phyloP scores from a whole-genome alignment of 1,140 invertebrate genomes.

The Adoxophyes honmai region DNA sequence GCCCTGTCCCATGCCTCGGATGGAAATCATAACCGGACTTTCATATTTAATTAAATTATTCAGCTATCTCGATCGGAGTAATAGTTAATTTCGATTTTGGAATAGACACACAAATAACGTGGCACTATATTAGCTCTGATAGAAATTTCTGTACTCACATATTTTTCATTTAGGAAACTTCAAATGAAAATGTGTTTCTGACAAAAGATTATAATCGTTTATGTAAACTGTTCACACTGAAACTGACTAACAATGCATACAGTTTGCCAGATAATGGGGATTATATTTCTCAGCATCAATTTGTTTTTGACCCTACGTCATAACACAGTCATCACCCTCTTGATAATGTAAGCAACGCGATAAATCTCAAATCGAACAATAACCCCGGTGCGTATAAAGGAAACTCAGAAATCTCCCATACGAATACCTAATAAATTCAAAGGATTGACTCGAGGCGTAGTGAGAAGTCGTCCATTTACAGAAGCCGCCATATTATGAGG shows the following conservation, averaged over 20 bases:
- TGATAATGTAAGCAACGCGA: slow-evolving; percentile 30
- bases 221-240: too few species aligned
- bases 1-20: background rate
- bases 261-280: too few species aligned
- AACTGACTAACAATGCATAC: too few species aligned
- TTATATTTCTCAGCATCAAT: too few species aligned
- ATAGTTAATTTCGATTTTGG: background rate
- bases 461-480: slow-evolving; percentile 65
- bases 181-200: too few species aligned
- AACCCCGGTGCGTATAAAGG: slow-evolving; percentile 40
- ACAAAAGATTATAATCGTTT: too few species aligned
- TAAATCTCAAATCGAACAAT: slow-evolving; percentile 66
- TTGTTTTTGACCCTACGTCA: too few species aligned
- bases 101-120: background rate
- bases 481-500: slow-evolving; percentile 56
- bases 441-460: slow-evolving; percentile 53
- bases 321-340: too few species aligned
- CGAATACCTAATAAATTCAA: slow-evolving; percentile 63
- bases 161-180: too few species aligned
- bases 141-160: too few species aligned
- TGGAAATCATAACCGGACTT: background rate
- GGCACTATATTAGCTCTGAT: background rate
- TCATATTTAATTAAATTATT: slow-evolving; percentile 1
- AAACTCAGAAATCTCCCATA: slow-evolving; percentile 31
- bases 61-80: background rate